Evolutionary conservation across 2,888 invertebrate genomes (phyloP).

Genomic region (Halictus quadricinctus): DNA sequence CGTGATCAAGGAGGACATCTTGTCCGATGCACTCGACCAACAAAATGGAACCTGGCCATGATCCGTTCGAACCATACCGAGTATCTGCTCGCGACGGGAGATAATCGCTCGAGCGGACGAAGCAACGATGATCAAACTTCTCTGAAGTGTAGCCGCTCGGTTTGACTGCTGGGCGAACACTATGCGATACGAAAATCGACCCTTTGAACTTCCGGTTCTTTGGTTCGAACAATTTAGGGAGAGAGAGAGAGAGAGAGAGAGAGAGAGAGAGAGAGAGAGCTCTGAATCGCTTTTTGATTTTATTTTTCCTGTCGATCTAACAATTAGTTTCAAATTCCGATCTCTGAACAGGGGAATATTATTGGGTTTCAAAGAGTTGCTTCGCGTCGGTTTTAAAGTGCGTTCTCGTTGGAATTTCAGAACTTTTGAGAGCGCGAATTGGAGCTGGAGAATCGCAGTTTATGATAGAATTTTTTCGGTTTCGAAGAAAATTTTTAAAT

Average conservation of each 20-base stretch:
- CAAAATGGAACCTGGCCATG: conserved; percentile 52
- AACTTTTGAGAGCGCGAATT: too few relatives aligned
- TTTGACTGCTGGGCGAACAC: background rate
- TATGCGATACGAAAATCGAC: background rate
- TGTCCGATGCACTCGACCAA: conserved; percentile 55
- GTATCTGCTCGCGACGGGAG: conserved; percentile 13
- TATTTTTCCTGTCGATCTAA: background rate
- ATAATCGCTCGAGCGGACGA: conserved; percentile 15
- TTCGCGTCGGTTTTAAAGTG: too few relatives aligned
- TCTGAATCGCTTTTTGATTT: background rate
- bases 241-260: background rate
- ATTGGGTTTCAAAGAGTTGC: too few relatives aligned
- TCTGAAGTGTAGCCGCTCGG: background rate
- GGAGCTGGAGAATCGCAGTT: too few relatives aligned
- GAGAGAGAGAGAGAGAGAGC: background rate
- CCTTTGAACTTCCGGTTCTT: background rate
- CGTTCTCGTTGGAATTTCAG: too few relatives aligned
- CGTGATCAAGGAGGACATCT: conserved; percentile 63
- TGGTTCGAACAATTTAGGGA: background rate
- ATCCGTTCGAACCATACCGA: conserved; percentile 16
- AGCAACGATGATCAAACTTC: conserved; percentile 14
- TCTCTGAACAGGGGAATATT: background rate
- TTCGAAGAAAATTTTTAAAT: too few relatives aligned
- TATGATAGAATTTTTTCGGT: too few relatives aligned
- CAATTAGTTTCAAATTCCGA: background rate